Evolutionary conservation across 64 coral and sea anemone genomes (phyloP), one percentile per base, ranked within the genome.

Genomic region (Orbicella faveolata): DNA sequence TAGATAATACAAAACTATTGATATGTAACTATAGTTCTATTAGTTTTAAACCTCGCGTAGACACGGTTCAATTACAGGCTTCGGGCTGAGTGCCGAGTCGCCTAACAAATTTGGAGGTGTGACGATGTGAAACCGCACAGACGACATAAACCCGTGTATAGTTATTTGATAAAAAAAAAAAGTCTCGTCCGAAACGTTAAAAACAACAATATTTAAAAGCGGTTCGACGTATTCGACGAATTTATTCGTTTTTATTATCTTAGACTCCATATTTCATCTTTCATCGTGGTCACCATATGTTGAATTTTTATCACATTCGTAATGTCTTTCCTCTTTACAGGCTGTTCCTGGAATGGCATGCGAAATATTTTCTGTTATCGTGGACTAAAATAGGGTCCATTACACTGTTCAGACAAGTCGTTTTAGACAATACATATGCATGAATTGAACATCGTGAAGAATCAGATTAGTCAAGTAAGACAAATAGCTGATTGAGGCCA

Each of bases 401-500:
- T 70, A 11, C 21, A 66, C 57, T 37, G 61, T 67, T 19, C 80
- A 83, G 57, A 66, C 80, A 83, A 83, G 23, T 36, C 61, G 18
- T 83, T 83, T 64, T 20, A 67, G 20, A 83, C 61, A 83, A 81
- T 81, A 35, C 79, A 62, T 63, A 26, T 81, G 79, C 15, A 81
- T 81, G 62, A 83, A 67, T 82, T 83, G 34, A 44, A 34, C 39
- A 66, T 30, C 30, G 30, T 48, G 80, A 66, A 67, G 36, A 83
- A 66, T 83, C 80, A 34, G 68, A 83, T 83, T 83, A 66, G 34
- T 83, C 62, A 83, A 83, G 62, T 36, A 23, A 48, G 33, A 20
- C 62, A 83, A 39, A 83, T 67, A 66, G 21, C 62, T 83, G 61
- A 83, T 83, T 83, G 80, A 67, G 63, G 61, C 62, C 61, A 83